Evolutionary conservation across 2,797 vertebrate genomes (phyloP).

Genomic region (Girardinus metallicus): DNA sequence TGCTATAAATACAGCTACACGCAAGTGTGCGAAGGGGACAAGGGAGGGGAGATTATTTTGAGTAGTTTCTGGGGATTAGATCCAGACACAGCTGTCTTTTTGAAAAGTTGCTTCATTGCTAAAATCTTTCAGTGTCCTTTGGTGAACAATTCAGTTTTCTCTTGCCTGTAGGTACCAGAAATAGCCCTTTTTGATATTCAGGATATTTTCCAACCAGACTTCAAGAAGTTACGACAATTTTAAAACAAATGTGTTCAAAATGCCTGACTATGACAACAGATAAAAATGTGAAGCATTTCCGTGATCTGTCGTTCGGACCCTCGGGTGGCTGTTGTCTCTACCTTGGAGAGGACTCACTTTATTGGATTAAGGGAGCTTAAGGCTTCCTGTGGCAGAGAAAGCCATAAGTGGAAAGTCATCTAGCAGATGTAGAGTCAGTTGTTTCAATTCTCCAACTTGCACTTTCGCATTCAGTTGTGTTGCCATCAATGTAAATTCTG

Average conservation of each 20-base stretch:
- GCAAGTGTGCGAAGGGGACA: constrained; percentile 31
- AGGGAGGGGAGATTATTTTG: constrained; percentile 39
- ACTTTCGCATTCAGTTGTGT: not conserved
- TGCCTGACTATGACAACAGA: constrained; percentile 26
- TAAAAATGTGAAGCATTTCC: constrained; percentile 23
- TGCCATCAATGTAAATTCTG: not conserved
- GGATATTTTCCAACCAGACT: not conserved
- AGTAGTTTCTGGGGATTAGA: constrained; percentile 19
- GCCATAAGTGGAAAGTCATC: constrained; percentile 68
- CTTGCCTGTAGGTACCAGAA: not conserved
- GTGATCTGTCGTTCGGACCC: constrained; percentile 35
- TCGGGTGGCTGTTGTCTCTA: constrained; percentile 27
- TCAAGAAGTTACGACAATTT: not conserved
- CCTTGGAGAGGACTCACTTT: constrained; percentile 52
- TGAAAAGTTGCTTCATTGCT: not conserved
- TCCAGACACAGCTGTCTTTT: constrained; percentile 14
- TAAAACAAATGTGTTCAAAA: constrained; percentile 11
- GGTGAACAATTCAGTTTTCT: not conserved
- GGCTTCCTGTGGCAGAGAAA: constrained; percentile 46
- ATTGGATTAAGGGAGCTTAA: constrained; percentile 80
- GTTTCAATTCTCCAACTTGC: not conserved
- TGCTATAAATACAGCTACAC: constrained; percentile 54
- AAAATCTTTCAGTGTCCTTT: not conserved
- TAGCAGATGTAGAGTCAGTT: not conserved
- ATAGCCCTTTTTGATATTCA: not conserved